These are phyloP conservation scores for Oreortyx pictus DNA, from an alignment of 2,797 vertebrate species.

Conservation along the genomic window DNA sequence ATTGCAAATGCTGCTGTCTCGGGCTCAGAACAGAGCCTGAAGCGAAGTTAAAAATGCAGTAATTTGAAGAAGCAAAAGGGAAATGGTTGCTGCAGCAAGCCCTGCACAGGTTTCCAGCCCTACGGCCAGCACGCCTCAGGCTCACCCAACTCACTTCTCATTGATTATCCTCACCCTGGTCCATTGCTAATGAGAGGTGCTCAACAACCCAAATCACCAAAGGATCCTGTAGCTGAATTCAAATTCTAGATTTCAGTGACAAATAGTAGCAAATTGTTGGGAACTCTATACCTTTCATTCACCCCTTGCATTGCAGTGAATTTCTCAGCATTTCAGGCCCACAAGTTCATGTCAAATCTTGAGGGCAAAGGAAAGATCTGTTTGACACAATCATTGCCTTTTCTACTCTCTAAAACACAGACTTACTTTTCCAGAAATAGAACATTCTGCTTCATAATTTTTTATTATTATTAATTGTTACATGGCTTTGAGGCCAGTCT, in stretches of 20 bases:
- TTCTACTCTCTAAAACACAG: neutral
- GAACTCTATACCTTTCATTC: accelerated
- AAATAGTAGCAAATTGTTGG: accelerated
- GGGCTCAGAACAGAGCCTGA: neutral
- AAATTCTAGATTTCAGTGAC: accelerated
- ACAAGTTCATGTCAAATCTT: neutral
- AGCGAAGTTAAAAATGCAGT: neutral
- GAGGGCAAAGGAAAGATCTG: neutral
- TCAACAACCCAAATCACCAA: neutral
- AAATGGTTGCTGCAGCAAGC: accelerated
- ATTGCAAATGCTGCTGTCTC: accelerated
- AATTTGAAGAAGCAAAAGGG: neutral
- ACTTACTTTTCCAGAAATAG: neutral
- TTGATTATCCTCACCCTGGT: neutral
- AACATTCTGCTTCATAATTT: neutral
- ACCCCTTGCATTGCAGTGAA: neutral
- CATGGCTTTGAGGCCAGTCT: neutral
- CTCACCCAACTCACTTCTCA: accelerated
- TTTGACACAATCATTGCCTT: neutral
- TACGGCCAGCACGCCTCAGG: too few species aligned
- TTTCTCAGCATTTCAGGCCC: neutral
- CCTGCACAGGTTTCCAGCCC: neutral
- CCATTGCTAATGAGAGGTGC: accelerated
- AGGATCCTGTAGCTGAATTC: accelerated
- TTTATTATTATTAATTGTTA: accelerated